These are phyloP conservation scores for Alosa sapidissima DNA, from an alignment of 2,797 vertebrate species.

Conservation along the genomic window DNA sequence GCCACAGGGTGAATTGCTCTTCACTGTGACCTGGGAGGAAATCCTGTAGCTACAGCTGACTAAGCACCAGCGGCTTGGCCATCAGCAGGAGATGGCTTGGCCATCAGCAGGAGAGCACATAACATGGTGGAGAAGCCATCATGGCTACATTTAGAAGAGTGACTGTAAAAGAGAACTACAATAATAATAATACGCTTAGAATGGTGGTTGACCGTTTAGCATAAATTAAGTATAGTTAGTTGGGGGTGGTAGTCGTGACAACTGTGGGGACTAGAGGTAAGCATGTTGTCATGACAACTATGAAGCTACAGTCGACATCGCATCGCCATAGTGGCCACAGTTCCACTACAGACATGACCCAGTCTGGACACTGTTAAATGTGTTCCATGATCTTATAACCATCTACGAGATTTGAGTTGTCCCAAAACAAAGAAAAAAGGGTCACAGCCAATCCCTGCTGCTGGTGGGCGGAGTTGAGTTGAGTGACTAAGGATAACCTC, in stretches of 20 bases:
- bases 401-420: background rate
- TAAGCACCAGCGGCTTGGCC: background rate
- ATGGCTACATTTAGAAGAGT: background rate
- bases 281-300: background rate
- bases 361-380: background rate
- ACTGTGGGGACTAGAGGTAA: background rate
- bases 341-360: background rate
- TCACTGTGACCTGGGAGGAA: background rate
- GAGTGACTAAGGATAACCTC: background rate
- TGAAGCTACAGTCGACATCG: background rate
- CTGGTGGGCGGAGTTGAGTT: conserved; percentile 22
- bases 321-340: background rate
- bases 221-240: background rate
- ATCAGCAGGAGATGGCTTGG: background rate
- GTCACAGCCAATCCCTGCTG: conserved; percentile 20
- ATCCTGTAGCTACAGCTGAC: background rate
- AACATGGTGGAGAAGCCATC: background rate
- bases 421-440: background rate
- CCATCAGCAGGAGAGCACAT: background rate
- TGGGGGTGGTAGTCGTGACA: background rate
- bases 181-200: background rate
- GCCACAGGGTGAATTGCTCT: background rate
- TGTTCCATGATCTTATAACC: background rate
- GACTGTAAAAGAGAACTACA: background rate
- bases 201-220: background rate